phyloP scores from a whole-genome alignment of 2,888 invertebrate genomes.

The Aethes cnicana region DNA sequence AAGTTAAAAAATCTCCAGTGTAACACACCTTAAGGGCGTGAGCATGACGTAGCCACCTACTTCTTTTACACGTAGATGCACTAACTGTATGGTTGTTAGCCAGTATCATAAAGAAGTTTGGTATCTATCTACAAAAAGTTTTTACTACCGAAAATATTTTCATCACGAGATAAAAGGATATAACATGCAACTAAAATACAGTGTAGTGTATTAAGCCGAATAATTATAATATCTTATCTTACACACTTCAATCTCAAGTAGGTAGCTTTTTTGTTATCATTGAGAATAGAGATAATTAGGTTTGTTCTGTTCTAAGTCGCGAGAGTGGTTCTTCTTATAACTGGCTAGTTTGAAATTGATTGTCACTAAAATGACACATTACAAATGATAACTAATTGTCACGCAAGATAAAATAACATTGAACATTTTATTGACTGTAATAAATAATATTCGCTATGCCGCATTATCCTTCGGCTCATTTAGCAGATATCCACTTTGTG shows the following conservation, averaged over 20 bases:
- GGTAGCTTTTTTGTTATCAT: conserved; percentile 3
- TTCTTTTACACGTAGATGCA: too few relatives aligned
- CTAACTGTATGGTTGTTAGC: too few relatives aligned
- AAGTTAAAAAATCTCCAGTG: conserved; percentile 2
- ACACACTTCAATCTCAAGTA: too few relatives aligned
- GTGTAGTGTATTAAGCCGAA: too few relatives aligned
- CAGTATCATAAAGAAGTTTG: too few relatives aligned
- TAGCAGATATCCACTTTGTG: too few relatives aligned
- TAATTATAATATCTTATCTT: too few relatives aligned
- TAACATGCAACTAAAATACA: too few relatives aligned
- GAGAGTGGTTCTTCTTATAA: conserved; percentile 1
- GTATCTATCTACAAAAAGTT: too few relatives aligned
- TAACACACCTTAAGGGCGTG: conserved; percentile 2
- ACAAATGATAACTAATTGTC: conserved; percentile 4
- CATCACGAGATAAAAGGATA: too few relatives aligned
- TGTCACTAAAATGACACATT: conserved; percentile 1
- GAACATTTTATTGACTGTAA: neutral
- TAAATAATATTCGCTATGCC: too few relatives aligned
- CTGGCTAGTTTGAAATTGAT: conserved; percentile 5
- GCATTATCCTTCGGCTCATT: conserved; percentile 5
- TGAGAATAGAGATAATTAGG: neutral
- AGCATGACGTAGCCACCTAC: conserved; percentile 4
- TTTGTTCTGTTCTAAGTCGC: neutral
- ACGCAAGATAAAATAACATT: neutral
- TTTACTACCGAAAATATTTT: too few relatives aligned